Conservation (phyloP, 2,888 invertebrate genomes). For the Germaria angustata region DNA sequence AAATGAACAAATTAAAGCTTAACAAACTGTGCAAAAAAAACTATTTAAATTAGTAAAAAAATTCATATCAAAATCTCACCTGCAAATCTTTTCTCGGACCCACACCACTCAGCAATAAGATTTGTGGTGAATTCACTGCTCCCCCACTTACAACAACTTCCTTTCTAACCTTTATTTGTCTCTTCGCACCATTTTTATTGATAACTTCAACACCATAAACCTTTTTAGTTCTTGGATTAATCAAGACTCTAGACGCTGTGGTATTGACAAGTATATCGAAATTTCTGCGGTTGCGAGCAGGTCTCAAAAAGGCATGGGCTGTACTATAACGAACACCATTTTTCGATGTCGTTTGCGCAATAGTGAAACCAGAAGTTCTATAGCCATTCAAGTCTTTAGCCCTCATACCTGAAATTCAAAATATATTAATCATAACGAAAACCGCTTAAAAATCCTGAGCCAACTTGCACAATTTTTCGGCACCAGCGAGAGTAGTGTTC, state of each 20-base stretch:
- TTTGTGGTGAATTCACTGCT: slow-evolving; percentile 95
- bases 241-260: slow-evolving; percentile 87
- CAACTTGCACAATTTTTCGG: slow-evolving; percentile 86
- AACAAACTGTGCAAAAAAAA: too few relatives aligned
- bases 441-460: not conserved
- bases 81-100: slow-evolving; percentile 88
- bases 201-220: slow-evolving; percentile 87
- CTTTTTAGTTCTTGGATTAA: slow-evolving; percentile 86
- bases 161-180: slow-evolving; percentile 87
- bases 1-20: too few relatives aligned
- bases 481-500: slow-evolving; percentile 87
- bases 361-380: slow-evolving; percentile 89
- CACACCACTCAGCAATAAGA: slow-evolving; percentile 93
- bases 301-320: slow-evolving; percentile 90
- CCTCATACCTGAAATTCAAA: slow-evolving; percentile 81
- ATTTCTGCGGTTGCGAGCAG: slow-evolving; percentile 87
- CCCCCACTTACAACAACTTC: slow-evolving; percentile 90
- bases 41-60: too few relatives aligned
- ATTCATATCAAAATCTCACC: slow-evolving; percentile 72
- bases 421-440: not conserved
- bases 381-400: slow-evolving; percentile 90
- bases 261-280: slow-evolving; percentile 91
- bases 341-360: slow-evolving; percentile 92
- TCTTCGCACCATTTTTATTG: slow-evolving; percentile 80
- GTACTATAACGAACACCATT: slow-evolving; percentile 92